Evolutionary conservation across 2,113 vertebrate genomes (phyloP), one percentile per base, ranked within the genome.

Genomic region (Anolis carolinensis): DNA sequence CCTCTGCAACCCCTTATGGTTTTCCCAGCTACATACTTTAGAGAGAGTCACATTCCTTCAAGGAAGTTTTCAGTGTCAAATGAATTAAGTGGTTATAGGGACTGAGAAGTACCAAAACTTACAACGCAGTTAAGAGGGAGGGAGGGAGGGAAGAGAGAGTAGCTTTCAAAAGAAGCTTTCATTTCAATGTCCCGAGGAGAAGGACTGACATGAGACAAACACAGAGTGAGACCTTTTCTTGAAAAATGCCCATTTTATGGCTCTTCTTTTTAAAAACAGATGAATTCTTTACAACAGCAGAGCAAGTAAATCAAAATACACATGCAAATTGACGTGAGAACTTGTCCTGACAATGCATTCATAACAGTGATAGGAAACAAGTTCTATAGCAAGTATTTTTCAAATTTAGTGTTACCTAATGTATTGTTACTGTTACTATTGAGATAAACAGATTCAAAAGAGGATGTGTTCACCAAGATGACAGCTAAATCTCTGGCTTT

Each of bases 11-110:
- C 50, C 67, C 76, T 72, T 8, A 48, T 30, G 63, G 82, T 81
- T 89, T 75, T 67, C 79, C 85, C 34, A 87, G 52, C 82, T 59
- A 21, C 86, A 76, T 62, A 36, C 68, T 2, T 27, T n/a, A 4
- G 62, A 73, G 25, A 71, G 27, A 55, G 52, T 34, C n/a, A 79
- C 81, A 85, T 52, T 80, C 73, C 79, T n/a, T 68, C 65, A 77
- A 74, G 32, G 27, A 79, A 79, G 23, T 23, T 44, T 67, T 86
- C 39, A 48, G 75, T 32, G 36, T 50, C 65, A 39, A 83, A 59
- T 74, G 75, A 73, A 63, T 77, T 82, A 68, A 80, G 23, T 52
- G 48, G 67, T 23, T 36, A 79, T 20, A 65, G 23, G n/a, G 59
- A 65, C 27, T 72, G 1, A 44, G 2, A 79, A 74, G 25, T 63